Base-by-base conservation (phyloP, 2,797 vertebrate species). In the Dermochelys coriacea region DNA sequence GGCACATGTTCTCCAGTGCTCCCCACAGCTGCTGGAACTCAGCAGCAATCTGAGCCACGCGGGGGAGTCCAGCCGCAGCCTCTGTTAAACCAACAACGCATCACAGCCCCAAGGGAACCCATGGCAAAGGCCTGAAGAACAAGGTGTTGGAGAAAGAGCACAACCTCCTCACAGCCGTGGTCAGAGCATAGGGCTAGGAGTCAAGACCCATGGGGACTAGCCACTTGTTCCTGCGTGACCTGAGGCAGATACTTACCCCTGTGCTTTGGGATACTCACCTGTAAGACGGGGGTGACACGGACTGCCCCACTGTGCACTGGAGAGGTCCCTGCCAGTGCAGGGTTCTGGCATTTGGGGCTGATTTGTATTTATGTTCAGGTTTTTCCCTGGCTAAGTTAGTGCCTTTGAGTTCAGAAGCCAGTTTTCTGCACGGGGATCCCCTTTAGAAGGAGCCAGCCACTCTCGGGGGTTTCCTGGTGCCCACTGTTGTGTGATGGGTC, bases 11-110 rank as follows among this genome's bases (percentile, higher is more conserved):
- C 45, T 16, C 75, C 85, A 31, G 51, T 34, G 49, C 74, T 45
- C 1, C 0, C 19, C 0, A 4, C 2, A 8, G 11, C 0, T 1
- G 68, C 47, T 0, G 5, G 51, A 45, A 86, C 31, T 34, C 52
- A 80, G 83, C 47, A 0, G 47, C 0, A 4, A 54, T 9, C 37
- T 0, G 3, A 12, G 10, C 52, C 1, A 0, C 1, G 6, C 0
- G 2, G 2, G 12, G 12, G 45, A 75, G 71, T 25, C 23, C 79
- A 18, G 71, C 19, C 57, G 8, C 12, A 0, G 2, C 16, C 5
- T 45, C 59, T 6, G 41, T 12, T 12, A 0, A 12, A 19, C 27
- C 0, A 37, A 80, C 49, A 82, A 71, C 27, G 50, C 71, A 41
- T 21, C 68, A 41, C 45, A 19, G 54, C 29, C n/a, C 37, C 41